Percentiles rank a stretch among this genome's conserved stretches.
These are phyloP conservation scores for Halotydeus destructor DNA, from an alignment of 1,140 invertebrate species.

Conservation along the genomic window DNA sequence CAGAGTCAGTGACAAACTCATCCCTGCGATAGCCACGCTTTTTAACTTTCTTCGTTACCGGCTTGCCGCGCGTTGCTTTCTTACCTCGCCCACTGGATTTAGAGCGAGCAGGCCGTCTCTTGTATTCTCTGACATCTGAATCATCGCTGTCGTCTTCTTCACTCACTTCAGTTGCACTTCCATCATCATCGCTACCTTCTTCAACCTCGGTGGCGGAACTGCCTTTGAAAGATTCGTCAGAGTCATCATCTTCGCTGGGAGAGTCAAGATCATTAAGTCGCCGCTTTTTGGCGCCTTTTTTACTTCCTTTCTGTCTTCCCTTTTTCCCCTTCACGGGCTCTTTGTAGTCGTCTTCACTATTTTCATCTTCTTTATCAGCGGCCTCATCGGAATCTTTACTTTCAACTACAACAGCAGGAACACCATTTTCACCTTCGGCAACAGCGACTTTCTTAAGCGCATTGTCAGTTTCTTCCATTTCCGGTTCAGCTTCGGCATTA, in stretches of 20 bases:
- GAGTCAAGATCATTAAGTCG: constrained; percentile 56
- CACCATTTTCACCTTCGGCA: constrained; percentile 4
- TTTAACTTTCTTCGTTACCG: neutral
- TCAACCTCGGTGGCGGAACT: constrained; percentile 18
- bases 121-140: too few relatives aligned
- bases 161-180: constrained; percentile 8
- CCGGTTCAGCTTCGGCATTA: constrained; percentile 15
- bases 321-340: neutral
- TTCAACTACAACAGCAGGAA: neutral
- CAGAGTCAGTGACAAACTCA: neutral
- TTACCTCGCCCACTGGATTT: too few relatives aligned
- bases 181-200: constrained; percentile 10
- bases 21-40: constrained; percentile 7
- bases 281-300: constrained; percentile 7
- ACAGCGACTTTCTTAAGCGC: constrained; percentile 1
- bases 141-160: constrained; percentile 3
- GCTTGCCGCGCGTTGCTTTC: constrained; percentile 7
- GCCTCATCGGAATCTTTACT: neutral
- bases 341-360: neutral
- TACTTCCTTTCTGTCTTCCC: constrained; percentile 3
- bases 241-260: constrained; percentile 38
- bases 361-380: neutral
- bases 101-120: too few relatives aligned
- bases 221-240: constrained; percentile 39
- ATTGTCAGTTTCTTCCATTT: constrained; percentile 9